Base-by-base conservation (phyloP, 2,888 invertebrate species). In the Dorcus hopei region DNA sequence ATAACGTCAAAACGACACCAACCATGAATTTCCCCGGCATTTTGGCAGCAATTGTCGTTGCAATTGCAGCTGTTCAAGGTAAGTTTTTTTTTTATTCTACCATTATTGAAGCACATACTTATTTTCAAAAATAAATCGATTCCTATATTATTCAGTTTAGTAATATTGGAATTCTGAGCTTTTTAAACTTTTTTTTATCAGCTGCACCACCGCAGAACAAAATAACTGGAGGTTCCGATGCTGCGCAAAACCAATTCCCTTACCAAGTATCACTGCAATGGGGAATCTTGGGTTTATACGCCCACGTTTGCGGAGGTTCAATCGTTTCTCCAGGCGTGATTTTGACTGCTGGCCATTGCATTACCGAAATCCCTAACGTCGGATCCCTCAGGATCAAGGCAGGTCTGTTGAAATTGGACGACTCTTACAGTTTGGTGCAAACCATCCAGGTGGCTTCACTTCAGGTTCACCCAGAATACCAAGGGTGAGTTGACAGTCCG, bases 311-410 rank as follows among this genome's bases (percentile, higher is more conserved):
- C 61, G 82, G 82, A 8, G 82, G 81, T 0, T 79, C 80, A 2
- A 79, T 82, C 50, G 70, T 81, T 41, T 78, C 69, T 55, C 41
- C 56, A 1, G 63, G 63, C 9, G 70, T 72, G 52, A 67, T 82
- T 5, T 61, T 82, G 16, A 81, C 81, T 0, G 82, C 82, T 7
- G 82, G 81, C 1, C 82, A 82, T 69, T 82, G 82, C 59, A 63
- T 82, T 16, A 59, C 59, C 6, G 59, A 55, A 54, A 40, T 23
- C 23, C 49, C 54, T 6, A 42, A 38, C 11, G 9, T 51, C 5
- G 59, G 56, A 11, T 42, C 50, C 19, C 52, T 45, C 19, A 56
- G 54, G 26, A 42, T 72, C 8, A 61, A 66, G 9, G 71, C 68
- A 50, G 73, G 73, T 23, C 57, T 71, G 16, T 50, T 67, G 11